Evolutionary conservation across 2,888 invertebrate species (phyloP).

Genomic region (Hyppa rectilinea): DNA sequence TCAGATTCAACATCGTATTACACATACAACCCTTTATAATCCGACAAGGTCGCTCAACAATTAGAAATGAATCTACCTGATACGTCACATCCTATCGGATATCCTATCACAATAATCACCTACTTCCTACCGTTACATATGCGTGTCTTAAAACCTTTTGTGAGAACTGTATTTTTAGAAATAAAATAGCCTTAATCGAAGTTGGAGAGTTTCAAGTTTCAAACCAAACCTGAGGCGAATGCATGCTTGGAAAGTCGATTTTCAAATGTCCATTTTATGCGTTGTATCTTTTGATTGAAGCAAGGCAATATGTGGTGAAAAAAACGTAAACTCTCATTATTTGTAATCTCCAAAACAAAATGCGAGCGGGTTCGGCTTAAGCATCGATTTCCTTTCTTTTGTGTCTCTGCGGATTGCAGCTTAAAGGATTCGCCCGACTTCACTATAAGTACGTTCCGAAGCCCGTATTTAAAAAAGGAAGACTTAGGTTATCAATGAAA

Average conservation of each 20-base stretch:
- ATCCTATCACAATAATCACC: slow-evolving; percentile 85
- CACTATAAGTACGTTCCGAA: slow-evolving; percentile 27
- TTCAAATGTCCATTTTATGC: slow-evolving; percentile 1
- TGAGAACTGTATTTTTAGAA: not conserved
- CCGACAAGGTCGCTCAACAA: slow-evolving; percentile 58
- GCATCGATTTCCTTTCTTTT: slow-evolving; percentile 83
- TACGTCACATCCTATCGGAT: slow-evolving; percentile 83
- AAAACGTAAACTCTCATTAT: slow-evolving; percentile 85
- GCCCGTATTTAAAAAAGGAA: slow-evolving; percentile 10
- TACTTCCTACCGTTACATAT: slow-evolving; percentile 84
- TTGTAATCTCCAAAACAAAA: slow-evolving; percentile 81
- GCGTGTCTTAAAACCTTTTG: slow-evolving; percentile 37
- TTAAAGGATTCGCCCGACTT: slow-evolving; percentile 45
- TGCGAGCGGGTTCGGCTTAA: slow-evolving; percentile 81
- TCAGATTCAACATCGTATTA: slow-evolving; percentile 14
- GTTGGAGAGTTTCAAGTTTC: not conserved
- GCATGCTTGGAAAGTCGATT: not conserved
- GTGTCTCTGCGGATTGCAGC: slow-evolving; percentile 63
- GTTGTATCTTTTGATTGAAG: slow-evolving; percentile 16
- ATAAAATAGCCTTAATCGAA: slow-evolving; percentile 18
- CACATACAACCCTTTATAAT: slow-evolving; percentile 33
- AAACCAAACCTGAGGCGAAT: not conserved
- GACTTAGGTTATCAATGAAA: not conserved
- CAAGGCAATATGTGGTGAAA: slow-evolving; percentile 61
- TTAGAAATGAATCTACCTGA: slow-evolving; percentile 77